These are phyloP conservation scores for Cacoxenus indagator DNA, from an alignment of 2,888 invertebrate genomes.

Conservation along the genomic window DNA sequence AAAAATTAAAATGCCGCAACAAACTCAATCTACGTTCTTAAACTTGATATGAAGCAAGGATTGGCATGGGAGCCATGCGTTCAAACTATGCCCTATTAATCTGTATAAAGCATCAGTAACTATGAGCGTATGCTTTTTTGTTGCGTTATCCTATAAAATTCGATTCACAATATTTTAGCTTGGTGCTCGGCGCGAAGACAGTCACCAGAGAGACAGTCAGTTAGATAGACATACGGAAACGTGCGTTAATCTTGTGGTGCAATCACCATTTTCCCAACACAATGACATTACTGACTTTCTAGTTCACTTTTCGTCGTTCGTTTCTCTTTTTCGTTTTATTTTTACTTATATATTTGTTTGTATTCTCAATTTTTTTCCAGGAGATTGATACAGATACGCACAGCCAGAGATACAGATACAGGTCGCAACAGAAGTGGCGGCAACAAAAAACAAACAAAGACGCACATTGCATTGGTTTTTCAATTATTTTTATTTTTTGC, in stretches of 20 bases:
- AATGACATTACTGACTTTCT: slow-evolving; percentile 44
- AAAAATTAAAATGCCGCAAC: slow-evolving; percentile 7
- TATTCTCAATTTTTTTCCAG: too few relatives aligned
- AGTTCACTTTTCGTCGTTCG: background rate
- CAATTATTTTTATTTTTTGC: background rate
- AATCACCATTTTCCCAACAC: slow-evolving; percentile 39
- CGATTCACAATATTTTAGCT: background rate
- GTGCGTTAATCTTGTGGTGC: slow-evolving; percentile 48
- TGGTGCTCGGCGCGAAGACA: background rate
- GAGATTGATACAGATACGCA: slow-evolving; percentile 4
- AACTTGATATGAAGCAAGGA: background rate
- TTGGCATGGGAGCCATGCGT: background rate
- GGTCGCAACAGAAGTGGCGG: background rate
- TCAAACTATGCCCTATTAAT: background rate
- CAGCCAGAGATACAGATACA: background rate
- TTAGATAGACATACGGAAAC: slow-evolving; percentile 22
- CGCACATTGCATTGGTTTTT: too few relatives aligned
- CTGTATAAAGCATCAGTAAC: background rate
- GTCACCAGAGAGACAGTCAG: background rate
- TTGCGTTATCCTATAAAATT: background rate
- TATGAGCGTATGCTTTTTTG: background rate
- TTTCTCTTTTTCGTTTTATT: background rate
- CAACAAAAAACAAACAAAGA: background rate
- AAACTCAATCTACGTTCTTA: slow-evolving; percentile 17
- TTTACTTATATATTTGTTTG: too few relatives aligned